Evolutionary conservation across 1,140 invertebrate species (phyloP), one percentile per base, ranked within the genome.

Genomic region (Bombus polaris): DNA sequence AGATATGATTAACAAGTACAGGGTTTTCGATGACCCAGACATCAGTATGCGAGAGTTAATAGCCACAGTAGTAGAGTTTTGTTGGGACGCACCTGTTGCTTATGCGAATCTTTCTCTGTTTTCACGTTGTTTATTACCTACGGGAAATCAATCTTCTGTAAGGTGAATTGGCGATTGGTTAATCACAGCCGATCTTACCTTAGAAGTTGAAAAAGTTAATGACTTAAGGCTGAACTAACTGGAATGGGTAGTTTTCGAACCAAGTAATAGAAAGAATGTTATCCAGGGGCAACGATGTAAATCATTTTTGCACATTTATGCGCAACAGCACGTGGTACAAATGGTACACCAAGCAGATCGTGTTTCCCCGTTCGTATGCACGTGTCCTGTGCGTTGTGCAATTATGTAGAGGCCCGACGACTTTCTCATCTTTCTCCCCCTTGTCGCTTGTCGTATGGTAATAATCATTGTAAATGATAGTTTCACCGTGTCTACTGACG

Each of bases 401-500:
- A 83, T 83, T 83, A 83, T 57, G 74, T 83, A 57, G 32, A 70
- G 47, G 13, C 82, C 8, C 82, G 82, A 83, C 82, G 66, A 83
- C 82, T 83, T 83, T 83, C 74, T 83, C 82, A 70, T 78, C 82
- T 77, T 68, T 59, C 65, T 82, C 72, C 44, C 28, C 39, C 68
- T 65, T 37, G 68, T 74, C 47, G n/a, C 79, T 71, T 78, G 74
- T 77, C 62, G 74, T 77, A 83, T 71, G 74, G 47, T 78, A 78
- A 78, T 78, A 47, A 77, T 77, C 74, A 83, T 78, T 78, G 82
- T 83, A 78, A 83, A 83, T 83, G 82, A 47, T 83, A 77, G 76
- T 83, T 68, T 47, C 65, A 37, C 59, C 9, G 32, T 59, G 47
- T 72, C 81, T 35, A 35, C 57, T n/a, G 81, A 75, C 81, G 53